A percentile compares a stretch with the other conserved stretches of the same genome.
Evolutionary conservation across 1,140 invertebrate species (phyloP).

Genomic region (Drosophila lacteicornis): DNA sequence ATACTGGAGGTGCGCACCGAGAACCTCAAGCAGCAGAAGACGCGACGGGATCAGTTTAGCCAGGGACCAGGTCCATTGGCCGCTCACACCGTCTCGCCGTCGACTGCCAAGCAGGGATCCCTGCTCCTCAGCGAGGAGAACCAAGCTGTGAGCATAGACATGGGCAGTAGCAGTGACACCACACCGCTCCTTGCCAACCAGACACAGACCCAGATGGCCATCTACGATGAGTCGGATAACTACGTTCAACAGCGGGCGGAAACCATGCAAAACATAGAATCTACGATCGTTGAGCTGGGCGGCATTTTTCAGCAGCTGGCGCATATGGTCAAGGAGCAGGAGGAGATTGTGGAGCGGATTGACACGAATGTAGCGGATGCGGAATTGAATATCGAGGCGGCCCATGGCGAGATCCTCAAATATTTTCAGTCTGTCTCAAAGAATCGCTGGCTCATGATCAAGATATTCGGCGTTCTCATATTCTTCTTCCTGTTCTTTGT

Average conservation of each 20-base stretch:
- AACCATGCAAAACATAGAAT: conserved; percentile 99
- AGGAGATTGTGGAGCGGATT: conserved; percentile 99
- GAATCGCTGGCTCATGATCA: conserved; percentile 99
- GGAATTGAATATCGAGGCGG: conserved; percentile 98
- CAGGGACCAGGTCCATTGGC: conserved; percentile 87
- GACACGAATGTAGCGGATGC: conserved; percentile 98
- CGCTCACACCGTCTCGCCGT: conserved; percentile 89
- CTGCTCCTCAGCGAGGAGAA: conserved; percentile 88
- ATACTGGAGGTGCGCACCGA: conserved; percentile 94
- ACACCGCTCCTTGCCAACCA: conserved; percentile 61
- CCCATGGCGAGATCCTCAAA: conserved; percentile 98
- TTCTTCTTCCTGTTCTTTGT: conserved; percentile 99
- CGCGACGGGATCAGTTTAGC: conserved; percentile 96
- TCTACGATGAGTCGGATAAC: conserved; percentile 94
- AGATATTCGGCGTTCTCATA: conserved; percentile 99
- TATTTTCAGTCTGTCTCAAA: conserved; percentile 99
- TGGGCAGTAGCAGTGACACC: conserved; percentile 86
- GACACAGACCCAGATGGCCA: conserved; percentile 89
- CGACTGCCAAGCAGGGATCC: conserved; percentile 87
- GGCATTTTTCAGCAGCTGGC: conserved; percentile 99
- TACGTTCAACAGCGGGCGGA: conserved; percentile 97
- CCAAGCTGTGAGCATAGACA: conserved; percentile 91
- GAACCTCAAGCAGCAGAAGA: conserved; percentile 98
- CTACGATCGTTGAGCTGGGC: conserved; percentile 99
- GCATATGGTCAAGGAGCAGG: conserved; percentile 99